These are phyloP conservation scores for Dolomedes plantarius DNA, from an alignment of 2,888 invertebrate species.

Conservation along the genomic window DNA sequence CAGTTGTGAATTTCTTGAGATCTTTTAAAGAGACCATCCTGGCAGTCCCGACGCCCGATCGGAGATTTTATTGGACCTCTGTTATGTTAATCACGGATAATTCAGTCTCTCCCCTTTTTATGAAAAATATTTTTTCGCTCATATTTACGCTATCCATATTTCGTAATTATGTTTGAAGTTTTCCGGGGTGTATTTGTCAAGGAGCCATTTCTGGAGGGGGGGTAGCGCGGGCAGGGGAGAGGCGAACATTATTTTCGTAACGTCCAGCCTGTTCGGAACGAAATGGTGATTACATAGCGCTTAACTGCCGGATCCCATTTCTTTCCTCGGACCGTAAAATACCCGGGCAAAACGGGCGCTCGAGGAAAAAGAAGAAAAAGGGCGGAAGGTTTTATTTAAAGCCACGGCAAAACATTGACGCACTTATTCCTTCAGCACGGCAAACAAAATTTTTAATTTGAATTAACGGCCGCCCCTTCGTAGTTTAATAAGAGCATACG, in stretches of 20 bases:
- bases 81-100: constrained; percentile 62
- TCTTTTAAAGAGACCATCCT: background rate
- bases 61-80: constrained; percentile 37
- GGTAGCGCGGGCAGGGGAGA: constrained; percentile 17
- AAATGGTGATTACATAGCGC: constrained; percentile 71
- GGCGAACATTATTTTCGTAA: constrained; percentile 55
- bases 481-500: constrained; percentile 61
- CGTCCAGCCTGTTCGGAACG: constrained; percentile 58
- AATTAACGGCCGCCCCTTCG: constrained; percentile 58
- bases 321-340: constrained; percentile 65
- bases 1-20: background rate
- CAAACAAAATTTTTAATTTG: constrained; percentile 71
- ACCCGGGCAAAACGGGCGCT: constrained; percentile 44
- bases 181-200: constrained; percentile 63
- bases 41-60: constrained; percentile 15
- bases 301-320: constrained; percentile 70
- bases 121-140: constrained; percentile 14
- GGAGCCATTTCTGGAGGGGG: constrained; percentile 47
- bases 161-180: constrained; percentile 63
- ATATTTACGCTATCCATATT: constrained; percentile 65
- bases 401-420: constrained; percentile 61
- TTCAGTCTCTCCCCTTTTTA: constrained; percentile 22
- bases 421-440: constrained; percentile 61
- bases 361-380: background rate
- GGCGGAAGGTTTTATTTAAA: constrained; percentile 17